Evolutionary conservation across 1,140 invertebrate genomes (phyloP).

Genomic region (Heterodera schachtii): DNA sequence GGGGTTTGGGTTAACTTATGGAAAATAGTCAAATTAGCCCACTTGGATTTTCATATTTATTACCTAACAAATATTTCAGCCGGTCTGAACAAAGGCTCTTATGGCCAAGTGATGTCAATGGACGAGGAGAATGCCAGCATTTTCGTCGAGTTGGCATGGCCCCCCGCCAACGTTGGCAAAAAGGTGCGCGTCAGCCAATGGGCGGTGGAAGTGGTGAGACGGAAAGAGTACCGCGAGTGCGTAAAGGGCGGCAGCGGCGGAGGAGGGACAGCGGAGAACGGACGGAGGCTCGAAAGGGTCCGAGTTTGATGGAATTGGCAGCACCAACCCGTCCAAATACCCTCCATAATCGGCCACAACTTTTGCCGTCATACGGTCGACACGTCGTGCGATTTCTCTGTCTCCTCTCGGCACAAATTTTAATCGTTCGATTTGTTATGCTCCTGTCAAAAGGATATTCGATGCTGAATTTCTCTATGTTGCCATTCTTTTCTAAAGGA

Average conservation of each 20-base stretch:
- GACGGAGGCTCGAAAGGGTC: not conserved
- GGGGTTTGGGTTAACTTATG: too few relatives aligned
- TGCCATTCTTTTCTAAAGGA: too few relatives aligned
- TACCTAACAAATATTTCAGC: conserved; percentile 2
- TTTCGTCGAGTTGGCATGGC: conserved; percentile 31
- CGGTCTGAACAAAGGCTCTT: conserved; percentile 31
- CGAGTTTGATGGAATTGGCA: not conserved
- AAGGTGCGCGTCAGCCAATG: conserved; percentile 32
- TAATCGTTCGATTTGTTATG: too few relatives aligned
- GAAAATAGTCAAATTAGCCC: too few relatives aligned
- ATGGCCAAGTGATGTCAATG: conserved; percentile 34
- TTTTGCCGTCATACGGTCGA: too few relatives aligned
- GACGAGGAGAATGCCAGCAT: conserved; percentile 34
- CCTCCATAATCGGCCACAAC: too few relatives aligned
- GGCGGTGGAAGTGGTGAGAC: conserved; percentile 26
- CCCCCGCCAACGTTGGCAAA: conserved; percentile 1
- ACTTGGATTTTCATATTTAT: too few relatives aligned
- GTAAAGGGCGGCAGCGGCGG: not conserved
- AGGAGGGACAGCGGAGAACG: not conserved
- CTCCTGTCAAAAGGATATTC: too few relatives aligned
- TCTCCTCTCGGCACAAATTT: too few relatives aligned
- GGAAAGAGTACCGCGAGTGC: not conserved
- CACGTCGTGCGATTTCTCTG: too few relatives aligned
- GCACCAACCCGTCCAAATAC: too few relatives aligned
- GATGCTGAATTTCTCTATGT: too few relatives aligned